Conservation (phyloP, 2,797 vertebrate genomes). For the Sorex maritimensis region DNA sequence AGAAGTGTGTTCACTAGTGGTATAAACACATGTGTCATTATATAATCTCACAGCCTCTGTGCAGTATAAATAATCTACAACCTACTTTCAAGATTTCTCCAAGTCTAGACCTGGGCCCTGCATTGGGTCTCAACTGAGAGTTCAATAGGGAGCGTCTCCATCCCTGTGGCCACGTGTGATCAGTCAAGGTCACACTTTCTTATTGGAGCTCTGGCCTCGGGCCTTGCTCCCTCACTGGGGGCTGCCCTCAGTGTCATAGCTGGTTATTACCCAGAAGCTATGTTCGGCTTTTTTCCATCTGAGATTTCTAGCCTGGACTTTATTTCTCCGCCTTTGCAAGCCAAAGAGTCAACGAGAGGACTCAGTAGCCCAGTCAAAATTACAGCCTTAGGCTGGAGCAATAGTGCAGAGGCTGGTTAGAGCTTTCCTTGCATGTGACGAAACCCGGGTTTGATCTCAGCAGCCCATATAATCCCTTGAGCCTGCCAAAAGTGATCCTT, state of each 20-base stretch:
- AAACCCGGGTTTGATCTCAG: too few relatives aligned
- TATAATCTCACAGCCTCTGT: not conserved
- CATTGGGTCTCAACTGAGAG: not conserved
- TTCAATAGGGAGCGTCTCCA: rapidly evolving
- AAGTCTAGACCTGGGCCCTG: too few relatives aligned
- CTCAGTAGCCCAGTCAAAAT: not conserved
- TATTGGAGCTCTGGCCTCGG: not conserved
- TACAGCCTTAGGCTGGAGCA: too few relatives aligned
- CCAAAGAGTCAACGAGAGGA: not conserved
- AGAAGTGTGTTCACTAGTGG: not conserved
- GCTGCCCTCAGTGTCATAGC: not conserved
- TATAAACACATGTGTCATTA: not conserved
- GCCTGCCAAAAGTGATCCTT: too few relatives aligned
- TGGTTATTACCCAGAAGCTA: not conserved
- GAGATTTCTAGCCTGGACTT: not conserved
- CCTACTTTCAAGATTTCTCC: not conserved
- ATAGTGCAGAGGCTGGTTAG: too few relatives aligned
- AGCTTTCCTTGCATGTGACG: too few relatives aligned
- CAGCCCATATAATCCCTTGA: too few relatives aligned
- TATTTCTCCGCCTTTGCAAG: not conserved
- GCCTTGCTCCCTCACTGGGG: not conserved
- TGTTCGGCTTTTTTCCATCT: too few relatives aligned
- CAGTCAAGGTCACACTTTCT: too few relatives aligned
- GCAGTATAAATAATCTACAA: not conserved
- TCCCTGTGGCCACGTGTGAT: too few relatives aligned